Evolutionary conservation across 2,797 vertebrate species (phyloP).

Genomic region (Thamnophis elegans): DNA sequence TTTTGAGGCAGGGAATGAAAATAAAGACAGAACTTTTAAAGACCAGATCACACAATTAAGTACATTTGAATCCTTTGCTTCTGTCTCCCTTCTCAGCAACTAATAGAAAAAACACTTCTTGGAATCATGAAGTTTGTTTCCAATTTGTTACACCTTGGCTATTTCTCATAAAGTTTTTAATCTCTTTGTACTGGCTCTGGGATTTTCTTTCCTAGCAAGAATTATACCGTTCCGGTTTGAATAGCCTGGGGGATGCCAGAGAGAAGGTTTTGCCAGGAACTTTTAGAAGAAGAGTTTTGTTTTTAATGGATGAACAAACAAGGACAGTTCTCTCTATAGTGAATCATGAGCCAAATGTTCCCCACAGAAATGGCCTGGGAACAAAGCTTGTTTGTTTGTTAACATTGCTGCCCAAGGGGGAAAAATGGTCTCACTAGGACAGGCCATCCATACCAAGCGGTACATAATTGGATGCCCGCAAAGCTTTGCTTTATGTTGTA

Average conservation of each 20-base stretch:
- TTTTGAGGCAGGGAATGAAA: background rate
- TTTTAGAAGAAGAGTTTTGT: background rate
- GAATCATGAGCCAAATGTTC: background rate
- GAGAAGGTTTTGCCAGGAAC: background rate
- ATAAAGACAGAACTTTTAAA: background rate
- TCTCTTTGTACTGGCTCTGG: background rate
- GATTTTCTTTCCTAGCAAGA: background rate
- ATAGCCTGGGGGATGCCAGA: background rate
- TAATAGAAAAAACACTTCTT: background rate
- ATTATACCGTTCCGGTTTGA: background rate
- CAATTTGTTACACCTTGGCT: background rate
- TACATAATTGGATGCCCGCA: background rate
- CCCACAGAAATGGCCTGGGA: background rate
- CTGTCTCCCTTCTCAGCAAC: background rate
- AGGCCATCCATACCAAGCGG: background rate
- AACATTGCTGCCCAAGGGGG: background rate
- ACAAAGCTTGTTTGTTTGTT: background rate
- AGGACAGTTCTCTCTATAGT: background rate
- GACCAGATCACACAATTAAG: background rate
- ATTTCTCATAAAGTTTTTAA: background rate
- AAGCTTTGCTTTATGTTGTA: conserved; percentile 10
- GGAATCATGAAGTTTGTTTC: background rate
- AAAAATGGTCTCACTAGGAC: background rate
- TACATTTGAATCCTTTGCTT: background rate
- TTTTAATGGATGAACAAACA: background rate